These are phyloP conservation scores for Syritta pipiens DNA, from an alignment of 2,888 invertebrate species.

Conservation along the genomic window DNA sequence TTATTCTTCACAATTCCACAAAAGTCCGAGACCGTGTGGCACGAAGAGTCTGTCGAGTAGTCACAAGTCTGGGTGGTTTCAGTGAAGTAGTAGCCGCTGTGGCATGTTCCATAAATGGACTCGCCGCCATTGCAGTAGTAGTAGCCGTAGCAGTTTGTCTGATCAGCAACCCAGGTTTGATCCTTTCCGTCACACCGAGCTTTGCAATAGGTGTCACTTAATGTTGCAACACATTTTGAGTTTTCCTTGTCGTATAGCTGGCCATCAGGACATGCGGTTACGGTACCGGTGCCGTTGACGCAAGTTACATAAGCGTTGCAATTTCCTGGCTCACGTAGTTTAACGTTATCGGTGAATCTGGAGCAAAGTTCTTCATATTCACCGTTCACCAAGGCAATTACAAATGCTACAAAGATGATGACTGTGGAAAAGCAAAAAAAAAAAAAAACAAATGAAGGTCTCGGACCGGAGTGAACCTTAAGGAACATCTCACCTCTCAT, in stretches of 20 bases:
- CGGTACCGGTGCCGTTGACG: slow-evolving; percentile 47
- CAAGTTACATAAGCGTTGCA: slow-evolving; percentile 75
- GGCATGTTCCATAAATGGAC: slow-evolving; percentile 69
- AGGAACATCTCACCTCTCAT: slow-evolving; percentile 60
- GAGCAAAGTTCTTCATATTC: slow-evolving; percentile 43
- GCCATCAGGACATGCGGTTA: slow-evolving; percentile 62
- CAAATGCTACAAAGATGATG: not conserved
- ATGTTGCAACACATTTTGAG: slow-evolving; percentile 70
- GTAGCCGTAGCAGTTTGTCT: slow-evolving; percentile 72
- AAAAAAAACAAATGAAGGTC: not conserved
- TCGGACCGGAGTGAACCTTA: no score
- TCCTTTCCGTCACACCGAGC: slow-evolving; percentile 71
- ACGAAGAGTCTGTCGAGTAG: slow-evolving; percentile 70
- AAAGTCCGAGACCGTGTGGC: slow-evolving; percentile 73
- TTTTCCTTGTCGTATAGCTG: slow-evolving; percentile 69
- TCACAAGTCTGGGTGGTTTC: slow-evolving; percentile 72
- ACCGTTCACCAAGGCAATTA: not conserved
- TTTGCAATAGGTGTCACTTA: slow-evolving; percentile 71
- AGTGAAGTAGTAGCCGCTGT: slow-evolving; percentile 70
- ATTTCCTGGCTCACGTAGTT: slow-evolving; percentile 73
- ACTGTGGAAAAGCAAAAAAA: not conserved
- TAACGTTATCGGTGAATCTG: slow-evolving; percentile 65
- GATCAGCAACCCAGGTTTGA: slow-evolving; percentile 72
- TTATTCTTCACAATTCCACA: slow-evolving; percentile 73
- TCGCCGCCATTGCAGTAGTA: slow-evolving; percentile 72